Conservation (phyloP, 2,888 invertebrate species). For the Antitype chi region DNA sequence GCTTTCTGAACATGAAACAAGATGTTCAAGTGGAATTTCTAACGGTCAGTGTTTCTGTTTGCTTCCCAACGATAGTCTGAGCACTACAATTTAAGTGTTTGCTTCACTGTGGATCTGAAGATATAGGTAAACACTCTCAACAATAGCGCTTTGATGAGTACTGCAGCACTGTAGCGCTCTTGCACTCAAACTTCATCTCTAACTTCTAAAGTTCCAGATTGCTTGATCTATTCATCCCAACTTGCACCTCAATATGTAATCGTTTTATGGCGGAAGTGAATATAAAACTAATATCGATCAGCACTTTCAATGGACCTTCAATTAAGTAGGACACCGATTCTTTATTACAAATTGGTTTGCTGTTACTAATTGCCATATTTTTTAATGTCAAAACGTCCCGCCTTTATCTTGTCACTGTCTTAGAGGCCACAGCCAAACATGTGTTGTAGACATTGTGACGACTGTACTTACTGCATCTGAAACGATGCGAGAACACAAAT, state of each 20-base stretch:
- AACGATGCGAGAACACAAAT: conserved; percentile 31
- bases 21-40: conserved; percentile 37
- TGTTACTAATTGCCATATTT: conserved; percentile 48
- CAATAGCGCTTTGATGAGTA: conserved; percentile 60
- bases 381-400: conserved; percentile 53
- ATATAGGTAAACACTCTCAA: conserved; percentile 44
- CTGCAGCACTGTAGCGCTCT: conserved; percentile 28
- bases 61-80: conserved; percentile 23
- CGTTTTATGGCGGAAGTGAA: not conserved
- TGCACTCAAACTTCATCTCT: conserved; percentile 38
- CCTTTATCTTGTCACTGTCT: conserved; percentile 58
- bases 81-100: conserved; percentile 47
- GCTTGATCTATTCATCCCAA: conserved; percentile 23
- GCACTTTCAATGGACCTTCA: conserved; percentile 52
- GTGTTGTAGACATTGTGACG: conserved; percentile 53
- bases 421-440: conserved; percentile 53
- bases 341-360: conserved; percentile 39
- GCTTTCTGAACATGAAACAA: conserved; percentile 4
- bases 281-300: conserved; percentile 37
- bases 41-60: conserved; percentile 35
- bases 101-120: conserved; percentile 36
- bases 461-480: conserved; percentile 51
- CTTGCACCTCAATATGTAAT: conserved; percentile 17
- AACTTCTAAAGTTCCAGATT: conserved; percentile 26
- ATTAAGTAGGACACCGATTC: conserved; percentile 41